Conservation (phyloP, 2,797 vertebrate genomes). For the Erethizon dorsatum region DNA sequence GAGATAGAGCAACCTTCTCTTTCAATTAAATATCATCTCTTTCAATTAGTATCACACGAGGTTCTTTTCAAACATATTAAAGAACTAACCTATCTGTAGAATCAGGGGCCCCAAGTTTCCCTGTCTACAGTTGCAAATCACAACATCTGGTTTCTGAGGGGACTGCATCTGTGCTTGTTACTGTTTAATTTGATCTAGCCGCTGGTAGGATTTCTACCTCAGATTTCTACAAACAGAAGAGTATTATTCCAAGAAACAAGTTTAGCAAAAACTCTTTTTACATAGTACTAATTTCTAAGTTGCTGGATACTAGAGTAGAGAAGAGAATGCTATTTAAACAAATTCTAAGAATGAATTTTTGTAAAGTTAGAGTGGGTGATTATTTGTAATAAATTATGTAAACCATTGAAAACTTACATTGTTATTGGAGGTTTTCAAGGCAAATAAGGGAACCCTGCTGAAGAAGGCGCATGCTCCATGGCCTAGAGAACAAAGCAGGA, state of each 20-base stretch:
- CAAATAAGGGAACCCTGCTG: not conserved
- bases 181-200: not conserved
- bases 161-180: not conserved
- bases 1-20: not conserved
- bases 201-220: not conserved
- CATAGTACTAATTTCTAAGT: not conserved
- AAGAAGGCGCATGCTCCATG: not conserved
- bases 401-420: not conserved
- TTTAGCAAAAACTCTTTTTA: constrained; percentile 15
- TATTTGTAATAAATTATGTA: not conserved
- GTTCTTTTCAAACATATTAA: not conserved
- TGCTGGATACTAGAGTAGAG: not conserved
- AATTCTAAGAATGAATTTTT: not conserved
- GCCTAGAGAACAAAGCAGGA: not conserved
- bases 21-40: not conserved
- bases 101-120: not conserved
- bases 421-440: not conserved
- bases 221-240: not conserved
- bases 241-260: not conserved
- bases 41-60: not conserved
- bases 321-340: not conserved
- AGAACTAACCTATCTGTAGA: not conserved
- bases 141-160: not conserved
- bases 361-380: not conserved
- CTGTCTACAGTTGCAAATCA: not conserved